Evolutionary conservation across 53 echinoderm and acorn worm species (phyloP).

Genomic region (Hippasteria phrygiana): DNA sequence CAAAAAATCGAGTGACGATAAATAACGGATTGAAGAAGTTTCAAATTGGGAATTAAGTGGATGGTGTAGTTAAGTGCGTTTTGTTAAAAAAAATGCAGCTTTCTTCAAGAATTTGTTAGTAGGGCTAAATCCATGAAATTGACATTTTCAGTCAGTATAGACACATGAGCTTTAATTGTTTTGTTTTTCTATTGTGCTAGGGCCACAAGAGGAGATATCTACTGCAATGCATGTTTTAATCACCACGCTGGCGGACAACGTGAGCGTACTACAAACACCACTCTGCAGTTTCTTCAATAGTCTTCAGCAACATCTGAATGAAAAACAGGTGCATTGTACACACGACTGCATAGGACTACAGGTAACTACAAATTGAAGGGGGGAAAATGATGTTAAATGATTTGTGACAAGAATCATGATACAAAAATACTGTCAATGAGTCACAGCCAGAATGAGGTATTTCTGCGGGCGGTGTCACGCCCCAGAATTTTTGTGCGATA

Average conservation of each 20-base stretch:
- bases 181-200: conserved; percentile 24
- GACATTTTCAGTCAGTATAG: background rate
- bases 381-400: too few relatives aligned
- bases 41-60: too few relatives aligned
- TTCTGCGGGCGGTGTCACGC: too few relatives aligned
- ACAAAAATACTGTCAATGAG: background rate
- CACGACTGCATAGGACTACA: conserved; percentile 75
- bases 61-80: too few relatives aligned
- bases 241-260: conserved; percentile 71
- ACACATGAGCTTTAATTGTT: background rate
- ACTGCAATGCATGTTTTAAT: conserved; percentile 73
- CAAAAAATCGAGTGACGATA: too few relatives aligned
- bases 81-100: too few relatives aligned
- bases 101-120: too few relatives aligned
- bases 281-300: conserved; percentile 85
- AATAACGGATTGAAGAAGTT: too few relatives aligned
- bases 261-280: conserved; percentile 73
- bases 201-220: conserved; percentile 52
- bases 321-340: conserved; percentile 56
- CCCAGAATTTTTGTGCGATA: too few relatives aligned
- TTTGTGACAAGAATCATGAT: background rate
- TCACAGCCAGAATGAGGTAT: too few relatives aligned
- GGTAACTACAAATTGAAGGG: conserved; percentile 26
- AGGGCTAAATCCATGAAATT: too few relatives aligned
- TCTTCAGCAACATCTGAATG: conserved; percentile 78